These are phyloP conservation scores for Sarotherodon lohbergeri DNA, from an alignment of 2,113 vertebrate species.

Conservation along the genomic window DNA sequence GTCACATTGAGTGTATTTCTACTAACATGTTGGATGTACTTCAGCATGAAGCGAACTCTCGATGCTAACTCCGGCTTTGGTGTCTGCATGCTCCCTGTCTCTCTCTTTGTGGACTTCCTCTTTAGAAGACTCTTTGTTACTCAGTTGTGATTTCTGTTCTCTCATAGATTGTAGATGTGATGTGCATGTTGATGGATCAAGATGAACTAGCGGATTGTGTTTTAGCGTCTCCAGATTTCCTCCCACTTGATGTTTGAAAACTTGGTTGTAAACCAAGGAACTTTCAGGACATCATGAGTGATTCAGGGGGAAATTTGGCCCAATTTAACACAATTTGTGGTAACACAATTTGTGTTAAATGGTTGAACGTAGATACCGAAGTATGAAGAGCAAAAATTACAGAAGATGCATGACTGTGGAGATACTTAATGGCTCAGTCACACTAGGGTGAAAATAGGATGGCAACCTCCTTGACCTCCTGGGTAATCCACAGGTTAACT, in stretches of 20 bases:
- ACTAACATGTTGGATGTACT: constrained; percentile 21
- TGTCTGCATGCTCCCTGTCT: constrained; percentile 32
- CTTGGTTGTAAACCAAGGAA: background rate
- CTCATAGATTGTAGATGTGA: background rate
- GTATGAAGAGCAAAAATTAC: background rate
- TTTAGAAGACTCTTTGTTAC: background rate
- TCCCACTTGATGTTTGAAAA: background rate
- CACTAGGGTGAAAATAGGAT: background rate
- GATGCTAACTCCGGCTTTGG: constrained; percentile 27
- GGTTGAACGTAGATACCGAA: background rate
- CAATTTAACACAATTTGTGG: background rate
- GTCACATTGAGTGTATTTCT: background rate
- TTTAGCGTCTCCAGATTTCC: background rate
- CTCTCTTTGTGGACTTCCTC: background rate
- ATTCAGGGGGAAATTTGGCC: background rate
- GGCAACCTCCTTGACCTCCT: background rate
- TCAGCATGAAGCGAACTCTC: constrained; percentile 45
- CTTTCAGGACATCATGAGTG: background rate
- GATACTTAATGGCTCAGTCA: background rate
- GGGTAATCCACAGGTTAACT: background rate
- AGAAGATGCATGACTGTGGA: background rate
- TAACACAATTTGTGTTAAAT: background rate
- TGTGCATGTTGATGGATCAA: constrained; percentile 13
- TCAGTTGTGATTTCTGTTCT: background rate
- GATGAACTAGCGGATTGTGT: background rate